These are phyloP conservation scores for Phrynocephalus vlangalii DNA, from an alignment of 2,797 vertebrate species.

Conservation along the genomic window DNA sequence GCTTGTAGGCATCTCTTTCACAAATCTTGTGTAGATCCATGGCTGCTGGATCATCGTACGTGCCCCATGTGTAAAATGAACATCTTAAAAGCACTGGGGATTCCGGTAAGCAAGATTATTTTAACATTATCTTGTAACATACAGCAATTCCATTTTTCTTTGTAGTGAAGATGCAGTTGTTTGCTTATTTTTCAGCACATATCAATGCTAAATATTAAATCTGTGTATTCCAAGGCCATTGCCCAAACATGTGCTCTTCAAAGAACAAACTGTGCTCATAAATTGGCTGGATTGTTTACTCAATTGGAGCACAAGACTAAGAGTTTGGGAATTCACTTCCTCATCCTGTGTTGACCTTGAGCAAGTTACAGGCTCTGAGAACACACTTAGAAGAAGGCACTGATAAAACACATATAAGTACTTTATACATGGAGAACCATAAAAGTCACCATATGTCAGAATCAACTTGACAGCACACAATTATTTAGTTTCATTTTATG, in stretches of 20 bases:
- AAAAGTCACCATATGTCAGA: too few relatives aligned
- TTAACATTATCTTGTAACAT: slow-evolving; percentile 12
- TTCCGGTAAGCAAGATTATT: slow-evolving; percentile 83
- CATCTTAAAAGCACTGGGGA: slow-evolving; percentile 98
- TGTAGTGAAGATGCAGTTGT: not conserved
- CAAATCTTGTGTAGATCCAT: slow-evolving; percentile 98
- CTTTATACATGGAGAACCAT: too few relatives aligned
- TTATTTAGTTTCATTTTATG: too few relatives aligned
- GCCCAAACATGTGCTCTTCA: slow-evolving; percentile 7
- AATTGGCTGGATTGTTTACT: too few relatives aligned
- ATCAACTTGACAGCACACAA: too few relatives aligned
- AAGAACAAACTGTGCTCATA: not conserved
- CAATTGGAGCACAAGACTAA: too few relatives aligned
- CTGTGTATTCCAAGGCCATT: not conserved
- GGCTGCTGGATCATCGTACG: slow-evolving; percentile 97
- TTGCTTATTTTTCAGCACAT: not conserved
- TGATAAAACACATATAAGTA: too few relatives aligned
- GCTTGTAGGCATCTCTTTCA: slow-evolving; percentile 95
- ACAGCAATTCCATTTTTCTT: not conserved
- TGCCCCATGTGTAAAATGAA: slow-evolving; percentile 99
- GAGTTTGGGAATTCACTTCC: too few relatives aligned
- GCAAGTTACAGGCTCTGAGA: too few relatives aligned
- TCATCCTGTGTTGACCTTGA: too few relatives aligned
- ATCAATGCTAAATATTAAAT: slow-evolving; percentile 14
- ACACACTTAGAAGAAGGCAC: too few relatives aligned